Evolutionary conservation across 2,113 vertebrate genomes (phyloP).

Genomic region (Uria aalge): DNA sequence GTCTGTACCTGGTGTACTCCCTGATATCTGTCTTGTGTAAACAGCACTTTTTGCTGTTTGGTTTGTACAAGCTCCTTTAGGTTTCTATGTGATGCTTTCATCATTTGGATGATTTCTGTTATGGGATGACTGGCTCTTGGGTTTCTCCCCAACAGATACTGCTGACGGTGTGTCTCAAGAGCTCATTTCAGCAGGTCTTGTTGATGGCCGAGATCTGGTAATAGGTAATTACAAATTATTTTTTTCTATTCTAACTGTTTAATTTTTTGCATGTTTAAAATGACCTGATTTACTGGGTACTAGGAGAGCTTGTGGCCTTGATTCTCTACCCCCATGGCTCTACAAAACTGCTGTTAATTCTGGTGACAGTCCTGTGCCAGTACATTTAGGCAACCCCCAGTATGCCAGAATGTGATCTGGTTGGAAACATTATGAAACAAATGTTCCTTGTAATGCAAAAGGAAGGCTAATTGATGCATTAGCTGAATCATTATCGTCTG

Average conservation of each 20-base stretch:
- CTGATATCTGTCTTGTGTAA: background rate
- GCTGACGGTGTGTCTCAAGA: constrained; percentile 98
- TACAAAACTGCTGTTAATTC: background rate
- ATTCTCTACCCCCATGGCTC: background rate
- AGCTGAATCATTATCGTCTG: background rate
- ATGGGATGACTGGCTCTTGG: background rate
- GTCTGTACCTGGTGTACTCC: background rate
- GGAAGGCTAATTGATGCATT: background rate
- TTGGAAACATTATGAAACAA: background rate
- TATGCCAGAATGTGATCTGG: background rate
- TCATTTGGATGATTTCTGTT: background rate
- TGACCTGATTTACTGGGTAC: background rate
- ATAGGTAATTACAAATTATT: constrained; percentile 80
- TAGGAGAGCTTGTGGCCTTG: background rate
- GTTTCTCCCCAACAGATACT: constrained; percentile 82
- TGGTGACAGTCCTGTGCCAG: background rate
- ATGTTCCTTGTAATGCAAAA: background rate
- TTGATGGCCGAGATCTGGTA: constrained; percentile 94
- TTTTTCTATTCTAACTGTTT: background rate
- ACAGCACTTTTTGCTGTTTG: background rate
- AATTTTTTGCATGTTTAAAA: background rate
- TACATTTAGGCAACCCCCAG: background rate
- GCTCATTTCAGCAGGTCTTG: constrained; percentile 95
- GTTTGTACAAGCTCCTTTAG: background rate
- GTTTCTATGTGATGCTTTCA: background rate